These are phyloP conservation scores for Synanthedon formicaeformis DNA, from an alignment of 2,888 invertebrate species.

Conservation along the genomic window DNA sequence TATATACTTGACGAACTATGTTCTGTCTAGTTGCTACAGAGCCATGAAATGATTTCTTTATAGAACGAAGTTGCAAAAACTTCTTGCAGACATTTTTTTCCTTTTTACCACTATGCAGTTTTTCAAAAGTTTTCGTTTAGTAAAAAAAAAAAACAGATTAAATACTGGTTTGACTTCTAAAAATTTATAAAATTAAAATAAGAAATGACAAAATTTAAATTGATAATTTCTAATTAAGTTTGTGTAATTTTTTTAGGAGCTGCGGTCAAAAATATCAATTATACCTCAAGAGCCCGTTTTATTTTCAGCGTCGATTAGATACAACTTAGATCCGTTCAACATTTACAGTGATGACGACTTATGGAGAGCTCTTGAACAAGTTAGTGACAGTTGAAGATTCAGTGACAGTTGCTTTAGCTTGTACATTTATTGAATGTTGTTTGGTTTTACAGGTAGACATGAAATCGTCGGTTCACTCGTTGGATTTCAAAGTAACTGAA, in stretches of 20 bases:
- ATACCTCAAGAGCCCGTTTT: slow-evolving; percentile 84
- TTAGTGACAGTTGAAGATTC: slow-evolving; percentile 25
- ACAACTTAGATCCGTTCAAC: slow-evolving; percentile 82
- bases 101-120: too few species aligned
- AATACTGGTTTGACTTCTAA: too few species aligned
- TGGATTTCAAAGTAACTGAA: slow-evolving; percentile 79
- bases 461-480: slow-evolving; percentile 73
- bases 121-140: too few species aligned
- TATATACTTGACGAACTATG: too few species aligned
- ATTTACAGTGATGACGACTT: slow-evolving; percentile 75
- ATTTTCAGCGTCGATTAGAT: slow-evolving; percentile 69
- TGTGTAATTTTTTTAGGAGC: slow-evolving; percentile 40
- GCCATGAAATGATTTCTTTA: too few species aligned
- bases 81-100: too few species aligned
- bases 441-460: slow-evolving; percentile 74
- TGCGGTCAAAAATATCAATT: slow-evolving; percentile 74
- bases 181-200: too few species aligned
- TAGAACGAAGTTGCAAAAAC: too few species aligned
- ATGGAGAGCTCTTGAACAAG: slow-evolving; percentile 81
- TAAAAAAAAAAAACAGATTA: too few species aligned
- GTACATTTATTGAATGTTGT: neutral
- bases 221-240: neutral
- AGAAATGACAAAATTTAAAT: neutral
- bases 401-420: neutral
- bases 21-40: too few species aligned